These are phyloP conservation scores for Bombus haemorrhoidalis DNA, from an alignment of 1,140 invertebrate species.

Conservation along the genomic window DNA sequence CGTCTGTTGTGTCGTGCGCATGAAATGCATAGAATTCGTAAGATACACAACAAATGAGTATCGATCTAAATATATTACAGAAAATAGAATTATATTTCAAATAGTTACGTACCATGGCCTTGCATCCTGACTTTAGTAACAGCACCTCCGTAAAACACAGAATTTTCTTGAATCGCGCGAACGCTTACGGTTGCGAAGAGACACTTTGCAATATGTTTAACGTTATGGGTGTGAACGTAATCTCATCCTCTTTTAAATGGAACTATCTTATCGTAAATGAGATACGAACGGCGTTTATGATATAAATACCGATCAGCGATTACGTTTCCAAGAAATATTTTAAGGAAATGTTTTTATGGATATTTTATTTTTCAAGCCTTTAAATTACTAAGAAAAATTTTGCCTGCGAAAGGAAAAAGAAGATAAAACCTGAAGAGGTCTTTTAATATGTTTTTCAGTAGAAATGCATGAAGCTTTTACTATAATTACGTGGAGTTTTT, in stretches of 20 bases:
- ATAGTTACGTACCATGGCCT: background rate
- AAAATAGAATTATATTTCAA: background rate
- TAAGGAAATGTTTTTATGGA: no score
- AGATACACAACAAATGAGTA: background rate
- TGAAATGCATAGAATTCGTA: background rate
- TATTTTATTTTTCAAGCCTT: background rate
- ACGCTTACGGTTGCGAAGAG: no score
- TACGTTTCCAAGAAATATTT: background rate
- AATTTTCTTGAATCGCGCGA: background rate
- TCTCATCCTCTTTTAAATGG: background rate
- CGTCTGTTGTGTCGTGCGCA: background rate
- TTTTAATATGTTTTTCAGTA: background rate
- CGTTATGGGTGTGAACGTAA: background rate
- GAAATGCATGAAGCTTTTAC: background rate
- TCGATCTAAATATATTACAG: background rate
- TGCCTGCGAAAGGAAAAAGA: background rate
- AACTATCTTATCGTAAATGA: slow-evolving; percentile 2
- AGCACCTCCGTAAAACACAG: background rate
- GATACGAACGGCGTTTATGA: background rate
- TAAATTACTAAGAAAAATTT: background rate
- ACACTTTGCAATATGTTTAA: background rate
- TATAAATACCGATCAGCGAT: background rate
- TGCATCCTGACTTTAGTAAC: background rate
- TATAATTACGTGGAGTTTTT: no score
- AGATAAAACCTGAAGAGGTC: no score